Conservation (phyloP, 1,140 invertebrate species). For the Caenorhabditis latens region DNA sequence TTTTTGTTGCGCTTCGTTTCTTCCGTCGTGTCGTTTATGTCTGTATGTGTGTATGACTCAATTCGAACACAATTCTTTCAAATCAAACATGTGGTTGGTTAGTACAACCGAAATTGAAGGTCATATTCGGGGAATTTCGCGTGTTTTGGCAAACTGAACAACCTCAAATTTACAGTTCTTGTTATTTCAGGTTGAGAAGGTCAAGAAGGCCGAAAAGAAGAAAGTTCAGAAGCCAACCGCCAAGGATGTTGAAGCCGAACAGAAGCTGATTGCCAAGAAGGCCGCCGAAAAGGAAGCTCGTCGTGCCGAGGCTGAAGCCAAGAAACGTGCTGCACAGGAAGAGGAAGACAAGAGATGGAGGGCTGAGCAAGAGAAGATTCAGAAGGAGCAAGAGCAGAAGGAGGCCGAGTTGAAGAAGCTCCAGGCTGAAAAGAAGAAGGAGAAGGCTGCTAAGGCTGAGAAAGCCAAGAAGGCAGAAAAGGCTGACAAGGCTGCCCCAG, state of each 20-base stretch:
- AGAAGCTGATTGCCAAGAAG: constrained; percentile 46
- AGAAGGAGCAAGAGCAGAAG: constrained; percentile 43
- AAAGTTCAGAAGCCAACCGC: constrained; percentile 16
- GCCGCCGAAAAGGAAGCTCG: constrained; percentile 46
- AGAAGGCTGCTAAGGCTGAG: constrained; percentile 52
- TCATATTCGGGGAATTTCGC: background rate
- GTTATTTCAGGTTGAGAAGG: constrained; percentile 42
- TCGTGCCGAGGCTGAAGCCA: constrained; percentile 16
- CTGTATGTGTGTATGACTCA: constrained; percentile 40
- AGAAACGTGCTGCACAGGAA: constrained; percentile 44
- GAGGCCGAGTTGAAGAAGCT: constrained; percentile 28
- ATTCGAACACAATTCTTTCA: constrained; percentile 40
- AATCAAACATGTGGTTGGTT: constrained; percentile 37
- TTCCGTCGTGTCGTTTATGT: background rate
- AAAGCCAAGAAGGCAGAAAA: constrained; percentile 10
- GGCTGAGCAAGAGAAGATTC: constrained; percentile 38
- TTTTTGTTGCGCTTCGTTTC: constrained; percentile 36
- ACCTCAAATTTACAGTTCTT: background rate
- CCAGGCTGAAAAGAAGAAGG: constrained; percentile 49
- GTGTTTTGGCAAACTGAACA: background rate
- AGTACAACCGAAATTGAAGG: background rate
- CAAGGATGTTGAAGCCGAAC: constrained; percentile 59
- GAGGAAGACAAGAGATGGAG: constrained; percentile 35
- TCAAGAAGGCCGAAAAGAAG: constrained; percentile 46
- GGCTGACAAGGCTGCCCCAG: background rate